These are phyloP conservation scores for Cheilosia soror DNA, from an alignment of 2,888 invertebrate genomes.

Conservation along the genomic window DNA sequence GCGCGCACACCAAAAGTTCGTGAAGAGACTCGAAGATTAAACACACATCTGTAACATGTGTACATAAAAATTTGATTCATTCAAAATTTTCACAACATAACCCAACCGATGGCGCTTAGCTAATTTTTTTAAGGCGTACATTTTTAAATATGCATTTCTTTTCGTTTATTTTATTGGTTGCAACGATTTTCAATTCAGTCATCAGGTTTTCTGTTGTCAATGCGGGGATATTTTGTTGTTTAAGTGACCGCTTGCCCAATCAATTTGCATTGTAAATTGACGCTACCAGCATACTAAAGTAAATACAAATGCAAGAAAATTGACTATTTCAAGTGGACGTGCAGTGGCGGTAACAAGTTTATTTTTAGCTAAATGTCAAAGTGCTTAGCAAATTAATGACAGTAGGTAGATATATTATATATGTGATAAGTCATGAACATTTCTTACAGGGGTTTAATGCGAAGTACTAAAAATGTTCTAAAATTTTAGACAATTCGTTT, in stretches of 20 bases:
- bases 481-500: background rate
- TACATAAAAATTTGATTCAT: slow-evolving; percentile 27
- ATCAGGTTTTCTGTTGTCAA: background rate
- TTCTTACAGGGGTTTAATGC: background rate
- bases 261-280: slow-evolving; percentile 34
- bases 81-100: slow-evolving; percentile 43
- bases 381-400: background rate
- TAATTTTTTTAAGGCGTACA: background rate
- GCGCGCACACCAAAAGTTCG: slow-evolving; percentile 19
- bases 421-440: background rate
- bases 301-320: slow-evolving; percentile 2
- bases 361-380: slow-evolving; percentile 11
- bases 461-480: background rate
- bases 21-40: slow-evolving; percentile 5
- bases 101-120: slow-evolving; percentile 31
- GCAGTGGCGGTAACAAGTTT: background rate
- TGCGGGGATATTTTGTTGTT: background rate
- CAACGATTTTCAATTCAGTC: background rate
- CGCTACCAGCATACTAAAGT: background rate
- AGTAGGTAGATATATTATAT: background rate
- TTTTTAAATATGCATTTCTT: background rate
- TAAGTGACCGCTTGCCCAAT: slow-evolving; percentile 1
- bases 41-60: slow-evolving; percentile 3
- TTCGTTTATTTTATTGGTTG: slow-evolving; percentile 6
- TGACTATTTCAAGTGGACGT: slow-evolving; percentile 9